These are phyloP conservation scores for Platanista minor DNA, from an alignment of 2,113 vertebrate species.

Conservation along the genomic window DNA sequence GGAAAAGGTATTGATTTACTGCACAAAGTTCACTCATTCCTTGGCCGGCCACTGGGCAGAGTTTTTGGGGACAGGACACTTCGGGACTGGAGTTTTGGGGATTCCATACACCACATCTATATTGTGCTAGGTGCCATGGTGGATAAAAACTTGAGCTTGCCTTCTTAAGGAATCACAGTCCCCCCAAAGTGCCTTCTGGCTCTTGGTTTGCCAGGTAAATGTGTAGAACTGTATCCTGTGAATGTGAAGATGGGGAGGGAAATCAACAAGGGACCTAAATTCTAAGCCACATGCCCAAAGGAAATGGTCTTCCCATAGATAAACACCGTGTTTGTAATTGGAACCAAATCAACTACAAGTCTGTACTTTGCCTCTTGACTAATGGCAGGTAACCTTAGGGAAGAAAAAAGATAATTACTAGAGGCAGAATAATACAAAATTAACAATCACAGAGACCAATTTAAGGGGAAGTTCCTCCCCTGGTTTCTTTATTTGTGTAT, in stretches of 20 bases:
- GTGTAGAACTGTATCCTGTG: not conserved
- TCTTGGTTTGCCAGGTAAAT: not conserved
- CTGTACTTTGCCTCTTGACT: conserved; percentile 18
- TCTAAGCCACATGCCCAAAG: not conserved
- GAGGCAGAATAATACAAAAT: conserved; percentile 1
- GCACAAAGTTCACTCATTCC: not conserved
- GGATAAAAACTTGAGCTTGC: not conserved
- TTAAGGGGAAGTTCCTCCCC: not conserved
- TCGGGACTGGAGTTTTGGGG: not conserved
- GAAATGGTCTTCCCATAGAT: not conserved
- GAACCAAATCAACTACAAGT: not conserved
- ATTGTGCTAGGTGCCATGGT: not conserved
- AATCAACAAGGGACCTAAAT: not conserved
- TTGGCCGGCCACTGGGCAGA: not conserved
- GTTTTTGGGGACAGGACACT: not conserved
- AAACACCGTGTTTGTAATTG: not conserved
- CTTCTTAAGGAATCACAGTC: not conserved
- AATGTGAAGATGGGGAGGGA: not conserved
- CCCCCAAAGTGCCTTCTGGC: not conserved
- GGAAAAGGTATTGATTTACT: not conserved
- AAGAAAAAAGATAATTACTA: not conserved
- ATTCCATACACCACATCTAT: not conserved
- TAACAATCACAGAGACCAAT: conserved; percentile 3
- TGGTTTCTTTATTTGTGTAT: not conserved
- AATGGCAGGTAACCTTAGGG: not conserved